Evolutionary conservation across 2,797 vertebrate species (phyloP), one percentile per base, ranked within the genome.

Genomic region (Chaenodraco wilsoni): DNA sequence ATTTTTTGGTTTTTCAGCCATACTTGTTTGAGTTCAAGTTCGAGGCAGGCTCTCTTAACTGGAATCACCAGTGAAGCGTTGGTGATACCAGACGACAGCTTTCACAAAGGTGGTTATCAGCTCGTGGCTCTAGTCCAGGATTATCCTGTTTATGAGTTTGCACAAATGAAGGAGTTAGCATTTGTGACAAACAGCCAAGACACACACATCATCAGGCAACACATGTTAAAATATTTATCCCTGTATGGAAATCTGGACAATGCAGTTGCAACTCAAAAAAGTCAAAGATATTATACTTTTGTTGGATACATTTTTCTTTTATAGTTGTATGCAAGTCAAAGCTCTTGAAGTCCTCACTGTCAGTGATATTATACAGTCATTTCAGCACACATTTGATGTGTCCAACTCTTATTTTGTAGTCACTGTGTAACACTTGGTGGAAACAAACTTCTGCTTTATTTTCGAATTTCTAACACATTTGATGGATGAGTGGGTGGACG

Each of bases 31-130:
- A 14, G 44, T 21, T 62, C 21, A 54, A 11, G 45, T 27, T 21
- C 21, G 51, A 14, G 43, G 9, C 54, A 37, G 19, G 13, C 46
- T 56, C 44, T 68, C 52, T 78, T 69, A 64, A 78, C 74, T 60
- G 54, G 10, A 62, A 71, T 68, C 54, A 56, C 33, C 58, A 65
- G 73, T 57, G 21, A 58, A 51, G 65, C 57, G 19, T 11, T 60
- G 33, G 14, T 0, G 9, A 62, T 65, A 57, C 23, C 27, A 50
- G 33, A 64, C 40, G 66, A 82, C 65, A 2, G 14, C 33, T 63
- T 15, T 68, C 51, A 51, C 44, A 48, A 56, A 76, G 52, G 56
- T 70, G 59, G 17, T 79, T 63, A 63, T 78, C 65, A 59, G 69
- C 21, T 17, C 7, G 17, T 69, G 65, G 43, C 41, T 31, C 76